Evolutionary conservation across 1,140 invertebrate species (phyloP).

Genomic region (Dryas iulia): DNA sequence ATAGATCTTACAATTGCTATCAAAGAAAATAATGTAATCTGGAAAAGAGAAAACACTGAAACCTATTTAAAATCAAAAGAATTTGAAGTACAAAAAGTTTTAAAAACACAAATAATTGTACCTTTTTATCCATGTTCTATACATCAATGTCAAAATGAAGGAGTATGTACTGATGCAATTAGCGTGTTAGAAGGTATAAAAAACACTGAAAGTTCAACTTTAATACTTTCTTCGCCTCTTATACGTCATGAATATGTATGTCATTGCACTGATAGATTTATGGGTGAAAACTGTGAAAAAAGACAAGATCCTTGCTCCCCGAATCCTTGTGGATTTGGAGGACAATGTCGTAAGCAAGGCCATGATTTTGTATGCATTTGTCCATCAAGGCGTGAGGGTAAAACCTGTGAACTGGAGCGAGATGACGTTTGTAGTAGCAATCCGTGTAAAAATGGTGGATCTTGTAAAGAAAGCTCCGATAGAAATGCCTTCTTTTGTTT

Average conservation of each 20-base stretch:
- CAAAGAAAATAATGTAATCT: constrained; percentile 80
- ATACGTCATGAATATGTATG: constrained; percentile 89
- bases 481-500: constrained; percentile 94
- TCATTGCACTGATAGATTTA: constrained; percentile 89
- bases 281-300: constrained; percentile 89
- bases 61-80: constrained; percentile 84
- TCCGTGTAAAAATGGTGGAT: constrained; percentile 94
- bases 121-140: constrained; percentile 88
- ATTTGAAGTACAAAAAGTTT: constrained; percentile 82
- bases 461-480: constrained; percentile 92
- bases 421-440: constrained; percentile 91
- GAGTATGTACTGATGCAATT: constrained; percentile 87
- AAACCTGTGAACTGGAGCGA: constrained; percentile 90
- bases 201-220: constrained; percentile 87
- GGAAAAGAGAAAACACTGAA: constrained; percentile 82
- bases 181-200: constrained; percentile 84
- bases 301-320: constrained; percentile 94
- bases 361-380: constrained; percentile 92
- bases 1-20: constrained; percentile 87
- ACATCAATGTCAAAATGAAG: constrained; percentile 87
- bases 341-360: constrained; percentile 90
- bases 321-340: constrained; percentile 91
- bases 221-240: constrained; percentile 90
- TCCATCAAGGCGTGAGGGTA: constrained; percentile 87
- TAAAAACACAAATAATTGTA: constrained; percentile 81